Evolutionary conservation across 2,888 invertebrate species (phyloP).

Genomic region (Rotaria sp.): DNA sequence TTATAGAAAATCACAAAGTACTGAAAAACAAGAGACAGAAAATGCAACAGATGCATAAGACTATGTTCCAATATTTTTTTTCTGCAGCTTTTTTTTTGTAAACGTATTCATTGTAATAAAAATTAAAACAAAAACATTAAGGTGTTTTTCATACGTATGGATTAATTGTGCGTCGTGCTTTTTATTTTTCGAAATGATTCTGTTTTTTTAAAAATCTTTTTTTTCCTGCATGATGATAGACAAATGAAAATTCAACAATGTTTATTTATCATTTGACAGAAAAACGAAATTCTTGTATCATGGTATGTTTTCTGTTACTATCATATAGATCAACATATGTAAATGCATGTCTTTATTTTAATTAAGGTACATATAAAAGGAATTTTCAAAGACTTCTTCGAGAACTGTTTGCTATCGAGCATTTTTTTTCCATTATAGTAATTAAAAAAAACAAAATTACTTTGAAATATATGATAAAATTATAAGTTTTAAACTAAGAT

Average conservation of each 20-base stretch:
- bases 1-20: background rate
- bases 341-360: background rate
- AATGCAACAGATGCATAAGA: background rate
- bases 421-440: background rate
- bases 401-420: no score
- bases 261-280: background rate
- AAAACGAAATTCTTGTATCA: background rate
- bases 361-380: no score
- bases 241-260: background rate
- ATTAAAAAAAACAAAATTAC: background rate
- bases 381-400: no score
- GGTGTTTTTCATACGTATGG: no score
- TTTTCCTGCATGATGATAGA: no score
- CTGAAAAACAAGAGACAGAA: background rate
- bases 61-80: background rate
- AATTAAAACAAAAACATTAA: background rate
- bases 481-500: no score
- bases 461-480: constrained; percentile 43
- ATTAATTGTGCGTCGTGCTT: no score
- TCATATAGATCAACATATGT: background rate
- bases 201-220: no score
- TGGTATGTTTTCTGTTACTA: background rate
- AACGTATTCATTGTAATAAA: background rate
- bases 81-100: background rate
- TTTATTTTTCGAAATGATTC: no score